Evolutionary conservation across 2,888 invertebrate species (phyloP).

Genomic region (Perithous albicinctus): DNA sequence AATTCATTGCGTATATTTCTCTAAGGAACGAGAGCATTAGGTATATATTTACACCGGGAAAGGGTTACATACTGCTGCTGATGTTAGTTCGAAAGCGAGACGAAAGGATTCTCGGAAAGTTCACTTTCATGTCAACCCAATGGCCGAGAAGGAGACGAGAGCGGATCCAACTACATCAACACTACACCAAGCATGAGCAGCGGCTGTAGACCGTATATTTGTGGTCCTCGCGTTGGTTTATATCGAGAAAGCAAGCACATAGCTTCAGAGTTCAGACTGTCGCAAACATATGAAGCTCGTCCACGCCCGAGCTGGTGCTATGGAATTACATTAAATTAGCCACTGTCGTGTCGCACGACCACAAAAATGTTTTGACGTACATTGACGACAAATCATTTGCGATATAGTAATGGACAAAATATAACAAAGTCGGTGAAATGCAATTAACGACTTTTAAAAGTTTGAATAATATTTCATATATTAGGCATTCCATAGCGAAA

Average conservation of each 20-base stretch:
- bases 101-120: slow-evolving; percentile 55
- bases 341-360: slow-evolving; percentile 24
- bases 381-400: not conserved
- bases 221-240: slow-evolving; percentile 13
- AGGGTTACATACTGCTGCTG: slow-evolving; percentile 22
- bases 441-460: too few relatives aligned
- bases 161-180: slow-evolving; percentile 32
- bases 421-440: too few relatives aligned
- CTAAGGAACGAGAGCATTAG: not conserved
- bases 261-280: slow-evolving; percentile 21
- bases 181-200: too few relatives aligned
- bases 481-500: too few relatives aligned
- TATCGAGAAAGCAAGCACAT: slow-evolving; percentile 1
- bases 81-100: slow-evolving; percentile 31
- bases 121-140: slow-evolving; percentile 36
- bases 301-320: not conserved
- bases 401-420: too few relatives aligned
- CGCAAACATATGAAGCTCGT: slow-evolving; percentile 41
- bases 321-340: slow-evolving; percentile 55
- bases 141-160: slow-evolving; percentile 37
- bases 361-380: slow-evolving; percentile 31
- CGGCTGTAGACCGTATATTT: not conserved
- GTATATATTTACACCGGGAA: slow-evolving; percentile 30
- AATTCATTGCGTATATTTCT: too few relatives aligned
- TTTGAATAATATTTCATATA: too few relatives aligned